Evolutionary conservation across 2,797 vertebrate genomes (phyloP), one percentile per base, ranked within the genome.

Genomic region (Mico argentatus): DNA sequence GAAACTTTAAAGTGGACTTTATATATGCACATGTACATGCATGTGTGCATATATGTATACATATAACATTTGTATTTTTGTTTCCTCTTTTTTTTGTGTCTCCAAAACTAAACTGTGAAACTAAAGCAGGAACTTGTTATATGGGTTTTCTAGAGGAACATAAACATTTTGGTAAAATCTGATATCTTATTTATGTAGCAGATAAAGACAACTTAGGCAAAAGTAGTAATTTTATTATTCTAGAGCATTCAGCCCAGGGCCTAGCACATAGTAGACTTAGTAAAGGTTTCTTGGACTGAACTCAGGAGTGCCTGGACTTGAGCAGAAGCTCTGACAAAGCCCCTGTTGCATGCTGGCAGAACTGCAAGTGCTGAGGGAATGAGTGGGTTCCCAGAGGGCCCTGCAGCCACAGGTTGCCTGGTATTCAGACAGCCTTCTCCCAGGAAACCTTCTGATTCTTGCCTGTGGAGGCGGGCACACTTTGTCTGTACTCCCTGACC

Each of bases 71-170:
- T 48, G 13, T 61, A 30, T 61, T 93, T 81, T 75, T 91, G 27
- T 90, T 52, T 30, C 57, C n/a, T 84, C 33, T 70, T 91, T 85
- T 85, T 77, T 19, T 67, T 88, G 77, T 22, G 4, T 86, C 17
- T 96, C 85, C 11, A 83, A 67, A 88, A 90, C 39, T n/a, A 44
- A 96, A 50, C 44, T 91, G 22, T 80, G 67, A 92, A 80, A 87
- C 96, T 86, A 85, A 94, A 95, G 91, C 57, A 87, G 48, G 50
- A 75, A 14, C 22, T 52, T 88, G 19, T 55, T 57, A 27, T 33
- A 20, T 1, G 67, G 67, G 70, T 61, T 87, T 92, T 95, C 39
- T 84, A 26, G 89, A 96, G 50, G 30, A 90, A 36, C 5, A 39
- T 52, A n/a, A 61, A 33, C 33, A 87, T 57, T 82, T 61, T 88